phyloP scores from a whole-genome alignment of 92 coral and sea anemone genomes.

The Heliopora coerulea region DNA sequence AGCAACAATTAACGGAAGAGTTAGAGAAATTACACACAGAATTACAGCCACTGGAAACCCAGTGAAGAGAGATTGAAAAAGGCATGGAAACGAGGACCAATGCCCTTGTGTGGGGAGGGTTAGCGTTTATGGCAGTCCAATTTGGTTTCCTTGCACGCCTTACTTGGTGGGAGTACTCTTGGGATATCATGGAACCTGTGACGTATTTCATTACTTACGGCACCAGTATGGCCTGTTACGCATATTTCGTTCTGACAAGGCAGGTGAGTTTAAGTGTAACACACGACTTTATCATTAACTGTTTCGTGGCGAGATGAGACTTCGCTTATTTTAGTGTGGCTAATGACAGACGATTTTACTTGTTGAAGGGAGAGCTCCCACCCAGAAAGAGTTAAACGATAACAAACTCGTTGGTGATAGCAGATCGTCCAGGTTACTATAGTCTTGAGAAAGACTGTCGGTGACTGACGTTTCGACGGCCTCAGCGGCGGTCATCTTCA shows the following conservation, averaged over 20 bases:
- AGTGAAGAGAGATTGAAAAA: slow-evolving; percentile 63
- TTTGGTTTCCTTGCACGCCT: slow-evolving; percentile 93
- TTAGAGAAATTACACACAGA: slow-evolving; percentile 72
- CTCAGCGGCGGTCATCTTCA: no score
- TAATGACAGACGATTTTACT: no score
- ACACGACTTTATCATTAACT: no score
- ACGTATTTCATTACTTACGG: slow-evolving; percentile 95
- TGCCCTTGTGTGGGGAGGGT: slow-evolving; percentile 90
- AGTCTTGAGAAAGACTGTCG: no score
- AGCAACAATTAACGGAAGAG: slow-evolving; percentile 63
- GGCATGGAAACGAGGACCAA: slow-evolving; percentile 73
- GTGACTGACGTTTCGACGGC: no score
- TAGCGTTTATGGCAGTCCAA: slow-evolving; percentile 88
- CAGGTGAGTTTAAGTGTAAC: no score
- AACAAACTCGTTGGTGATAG: no score
- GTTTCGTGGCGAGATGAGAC: no score
- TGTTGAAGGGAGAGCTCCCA: no score
- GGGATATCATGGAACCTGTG: slow-evolving; percentile 99
- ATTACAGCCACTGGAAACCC: slow-evolving; percentile 77
- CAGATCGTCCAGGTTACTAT: no score
- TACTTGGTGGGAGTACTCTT: slow-evolving; percentile 99
- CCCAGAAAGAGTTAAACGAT: no score
- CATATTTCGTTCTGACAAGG: slow-evolving; percentile 89
- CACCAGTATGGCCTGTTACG: slow-evolving; percentile 82
- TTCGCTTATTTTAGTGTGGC: no score